Base-by-base conservation (phyloP, 1,140 invertebrate genomes). In the Heliothis virescens region DNA sequence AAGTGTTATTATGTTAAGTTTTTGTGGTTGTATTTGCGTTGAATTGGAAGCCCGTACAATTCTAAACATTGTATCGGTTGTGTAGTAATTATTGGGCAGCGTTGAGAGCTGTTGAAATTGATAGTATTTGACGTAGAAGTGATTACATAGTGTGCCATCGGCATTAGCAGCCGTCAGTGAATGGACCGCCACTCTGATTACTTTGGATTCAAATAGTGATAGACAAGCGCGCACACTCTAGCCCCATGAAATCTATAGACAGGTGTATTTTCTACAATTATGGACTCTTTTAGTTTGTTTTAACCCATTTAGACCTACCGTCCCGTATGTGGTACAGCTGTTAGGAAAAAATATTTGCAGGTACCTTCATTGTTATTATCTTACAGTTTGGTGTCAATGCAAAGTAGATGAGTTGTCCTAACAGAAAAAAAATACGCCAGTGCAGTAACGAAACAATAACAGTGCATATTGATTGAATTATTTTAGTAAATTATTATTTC, bases 181-280 rank as follows among this genome's bases (percentile, higher is more conserved):
- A 77, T 77, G 52, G 75, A 67, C 72, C 72, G 62, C 65, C 74
- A 82, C 79, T 74, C 65, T 83, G 80, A 86, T 86, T 85, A 85
- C 83, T 80, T 75, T 78, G 79, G 69, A 79, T 79, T 83, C 80
- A 86, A 83, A 85, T 80, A 71, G 72, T 85, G 75, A 83, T 86
- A 85, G 83, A 86, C 82, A 81, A 82, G 65, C 62, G 65, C 62
- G 60, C 74, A 52, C 16, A 75, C 9, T 78, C 48, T 71, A 71
- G 48, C 18, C 34, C 63, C 47, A 77, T 21, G 1, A 9, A 59
- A 18, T 16, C 15, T 52, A 3, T 78, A 67, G 62, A 78, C 18
- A 18, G 48, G 15, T 1, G 21, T 59, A 21, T 57, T 21, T 26
- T n/a, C 9, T 21, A 18, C 26, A 59, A 59, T 21, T 34, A 5